Evolutionary conservation across 2,797 vertebrate species (phyloP).

Genomic region (Manis crassicaudata): DNA sequence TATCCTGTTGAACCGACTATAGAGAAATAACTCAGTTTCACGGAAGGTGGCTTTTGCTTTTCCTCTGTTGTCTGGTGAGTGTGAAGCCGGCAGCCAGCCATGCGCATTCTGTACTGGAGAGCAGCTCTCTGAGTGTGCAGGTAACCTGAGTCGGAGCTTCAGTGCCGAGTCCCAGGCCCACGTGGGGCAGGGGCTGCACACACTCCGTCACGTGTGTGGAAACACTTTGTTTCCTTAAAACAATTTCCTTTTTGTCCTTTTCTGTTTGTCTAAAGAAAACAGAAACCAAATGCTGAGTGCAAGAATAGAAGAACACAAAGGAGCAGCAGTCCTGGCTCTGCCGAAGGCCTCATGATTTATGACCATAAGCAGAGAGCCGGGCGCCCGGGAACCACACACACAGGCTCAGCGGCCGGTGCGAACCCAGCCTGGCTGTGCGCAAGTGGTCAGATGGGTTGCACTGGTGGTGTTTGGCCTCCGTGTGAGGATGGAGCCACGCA

Average conservation of each 20-base stretch:
- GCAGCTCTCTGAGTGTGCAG: slow-evolving; percentile 63
- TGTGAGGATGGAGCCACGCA: neutral
- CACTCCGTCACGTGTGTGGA: neutral
- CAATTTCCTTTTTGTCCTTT: slow-evolving; percentile 58
- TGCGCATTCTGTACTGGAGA: slow-evolving; percentile 74
- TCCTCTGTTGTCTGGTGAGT: slow-evolving; percentile 78
- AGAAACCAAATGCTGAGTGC: neutral
- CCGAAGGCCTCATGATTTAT: slow-evolving; percentile 26
- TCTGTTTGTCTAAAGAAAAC: slow-evolving; percentile 70
- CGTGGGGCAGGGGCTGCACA: slow-evolving; percentile 70
- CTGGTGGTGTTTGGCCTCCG: neutral
- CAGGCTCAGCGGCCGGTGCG: slow-evolving; percentile 55
- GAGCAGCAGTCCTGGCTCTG: slow-evolving; percentile 66
- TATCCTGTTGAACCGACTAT: slow-evolving; percentile 78
- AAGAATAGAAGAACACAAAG: slow-evolving; percentile 72
- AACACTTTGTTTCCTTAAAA: slow-evolving; percentile 69
- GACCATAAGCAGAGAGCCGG: slow-evolving; percentile 38
- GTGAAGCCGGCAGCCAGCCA: slow-evolving; percentile 81
- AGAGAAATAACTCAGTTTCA: slow-evolving; percentile 72
- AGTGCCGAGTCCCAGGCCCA: slow-evolving; percentile 72
- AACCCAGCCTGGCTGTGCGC: neutral
- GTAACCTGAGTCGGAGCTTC: neutral
- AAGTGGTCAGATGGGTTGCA: accelerated
- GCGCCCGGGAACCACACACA: neutral
- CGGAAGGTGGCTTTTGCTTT: slow-evolving; percentile 64